Evolutionary conservation across 2,888 invertebrate genomes (phyloP).

Genomic region (Tiliacea citrago): DNA sequence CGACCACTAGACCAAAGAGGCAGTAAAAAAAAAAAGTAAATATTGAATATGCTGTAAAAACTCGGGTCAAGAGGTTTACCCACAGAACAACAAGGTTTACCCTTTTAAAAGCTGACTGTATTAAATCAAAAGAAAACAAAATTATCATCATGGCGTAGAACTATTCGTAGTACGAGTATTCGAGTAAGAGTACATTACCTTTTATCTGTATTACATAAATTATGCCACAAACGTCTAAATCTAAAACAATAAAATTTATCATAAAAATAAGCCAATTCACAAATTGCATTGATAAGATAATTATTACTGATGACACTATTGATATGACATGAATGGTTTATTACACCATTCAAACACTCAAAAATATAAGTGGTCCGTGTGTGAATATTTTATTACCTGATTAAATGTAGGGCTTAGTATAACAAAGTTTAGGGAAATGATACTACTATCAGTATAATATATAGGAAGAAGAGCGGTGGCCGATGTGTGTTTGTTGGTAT

Average conservation of each 20-base stretch:
- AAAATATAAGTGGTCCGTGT: background rate
- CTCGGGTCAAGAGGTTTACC: too few relatives aligned
- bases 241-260: background rate
- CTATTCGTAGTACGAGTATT: background rate
- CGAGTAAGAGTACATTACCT: background rate
- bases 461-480: too few relatives aligned
- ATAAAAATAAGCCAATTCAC: constrained; percentile 20
- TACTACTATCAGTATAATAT: too few relatives aligned
- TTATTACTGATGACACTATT: constrained; percentile 17
- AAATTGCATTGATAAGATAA: constrained; percentile 43
- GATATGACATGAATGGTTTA: constrained; percentile 27
- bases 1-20: too few relatives aligned
- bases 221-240: too few relatives aligned
- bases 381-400: constrained; percentile 2
- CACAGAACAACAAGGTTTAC: too few relatives aligned
- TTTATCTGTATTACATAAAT: constrained; percentile 7
- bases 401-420: background rate
- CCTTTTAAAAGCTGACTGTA: too few relatives aligned
- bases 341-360: constrained; percentile 17
- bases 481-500: too few relatives aligned
- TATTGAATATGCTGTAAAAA: too few relatives aligned
- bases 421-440: background rate
- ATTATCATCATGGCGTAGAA: too few relatives aligned
- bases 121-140: too few relatives aligned
- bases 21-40: too few relatives aligned